Percentiles rank a stretch among this genome's conserved stretches.
These are phyloP conservation scores for Amblyornis subalaris DNA, from an alignment of 2,113 vertebrate species.

Conservation along the genomic window DNA sequence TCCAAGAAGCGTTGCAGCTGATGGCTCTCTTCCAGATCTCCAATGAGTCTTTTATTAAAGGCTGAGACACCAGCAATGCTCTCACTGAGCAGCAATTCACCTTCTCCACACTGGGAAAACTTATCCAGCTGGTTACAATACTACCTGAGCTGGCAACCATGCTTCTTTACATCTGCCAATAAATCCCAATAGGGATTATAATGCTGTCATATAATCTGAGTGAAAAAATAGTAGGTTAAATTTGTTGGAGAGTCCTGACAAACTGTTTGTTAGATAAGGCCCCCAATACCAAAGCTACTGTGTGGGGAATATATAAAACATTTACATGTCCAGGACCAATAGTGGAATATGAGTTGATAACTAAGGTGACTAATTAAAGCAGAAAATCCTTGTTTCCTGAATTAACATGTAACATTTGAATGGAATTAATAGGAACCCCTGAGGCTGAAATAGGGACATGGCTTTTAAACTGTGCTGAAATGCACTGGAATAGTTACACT, in stretches of 20 bases:
- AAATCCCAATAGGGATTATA: neutral
- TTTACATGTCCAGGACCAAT: neutral
- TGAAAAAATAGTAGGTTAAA: neutral
- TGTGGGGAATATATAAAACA: neutral
- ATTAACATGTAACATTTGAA: neutral
- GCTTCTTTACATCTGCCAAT: neutral
- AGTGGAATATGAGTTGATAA: neutral
- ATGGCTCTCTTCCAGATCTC: neutral
- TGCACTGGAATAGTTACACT: neutral
- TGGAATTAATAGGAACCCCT: neutral
- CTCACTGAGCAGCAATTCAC: neutral
- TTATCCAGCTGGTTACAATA: neutral
- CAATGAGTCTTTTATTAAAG: neutral
- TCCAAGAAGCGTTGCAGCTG: neutral
- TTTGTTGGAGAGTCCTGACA: neutral
- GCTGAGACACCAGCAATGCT: neutral
- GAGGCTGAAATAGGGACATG: neutral
- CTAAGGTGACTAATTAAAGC: neutral
- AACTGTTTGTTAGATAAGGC: neutral
- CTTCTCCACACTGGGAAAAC: neutral
- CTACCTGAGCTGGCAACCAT: neutral
- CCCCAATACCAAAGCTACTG: neutral
- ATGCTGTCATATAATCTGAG: neutral
- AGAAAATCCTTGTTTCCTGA: constrained; percentile 4
- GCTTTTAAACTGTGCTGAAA: constrained; percentile 37